These are phyloP conservation scores for Netelia melanura DNA, from an alignment of 2,888 invertebrate species.

Conservation along the genomic window DNA sequence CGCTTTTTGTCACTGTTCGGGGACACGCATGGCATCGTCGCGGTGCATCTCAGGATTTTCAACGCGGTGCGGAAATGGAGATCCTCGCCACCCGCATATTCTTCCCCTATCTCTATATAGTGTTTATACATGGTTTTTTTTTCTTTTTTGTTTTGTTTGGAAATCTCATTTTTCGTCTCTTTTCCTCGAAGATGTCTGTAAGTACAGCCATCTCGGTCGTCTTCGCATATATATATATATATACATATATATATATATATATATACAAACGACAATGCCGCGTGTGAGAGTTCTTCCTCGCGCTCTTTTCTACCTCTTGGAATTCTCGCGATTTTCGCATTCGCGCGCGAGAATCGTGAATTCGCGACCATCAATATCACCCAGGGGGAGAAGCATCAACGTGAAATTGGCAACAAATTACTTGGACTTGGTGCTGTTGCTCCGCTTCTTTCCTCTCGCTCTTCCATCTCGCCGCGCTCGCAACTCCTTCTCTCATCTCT, in stretches of 20 bases:
- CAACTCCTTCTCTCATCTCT: constrained; percentile 65
- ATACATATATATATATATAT: not conserved
- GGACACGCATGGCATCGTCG: constrained; percentile 20
- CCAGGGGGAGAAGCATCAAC: constrained; percentile 73
- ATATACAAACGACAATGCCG: constrained; percentile 43
- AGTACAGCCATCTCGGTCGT: not conserved
- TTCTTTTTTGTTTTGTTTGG: constrained; percentile 1
- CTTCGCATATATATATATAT: not conserved
- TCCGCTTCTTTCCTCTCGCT: constrained; percentile 55
- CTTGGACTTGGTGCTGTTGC: constrained; percentile 69
- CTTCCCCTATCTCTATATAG: not conserved
- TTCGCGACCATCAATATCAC: constrained; percentile 71
- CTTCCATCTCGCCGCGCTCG: constrained; percentile 36
- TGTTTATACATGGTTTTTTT: constrained; percentile 9
- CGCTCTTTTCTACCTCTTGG: constrained; percentile 34
- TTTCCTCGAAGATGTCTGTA: not conserved
- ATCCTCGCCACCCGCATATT: constrained; percentile 57
- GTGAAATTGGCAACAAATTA: constrained; percentile 83
- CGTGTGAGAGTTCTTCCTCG: constrained; percentile 26
- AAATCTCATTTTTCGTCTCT: constrained; percentile 1
- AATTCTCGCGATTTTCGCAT: constrained; percentile 69
- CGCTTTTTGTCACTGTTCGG: constrained; percentile 53
- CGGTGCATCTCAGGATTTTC: constrained; percentile 47
- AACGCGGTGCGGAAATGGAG: constrained; percentile 63
- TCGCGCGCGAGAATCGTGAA: constrained; percentile 68